phyloP scores from a whole-genome alignment of 2,113 vertebrate genomes.

The Haemorhous mexicanus region DNA sequence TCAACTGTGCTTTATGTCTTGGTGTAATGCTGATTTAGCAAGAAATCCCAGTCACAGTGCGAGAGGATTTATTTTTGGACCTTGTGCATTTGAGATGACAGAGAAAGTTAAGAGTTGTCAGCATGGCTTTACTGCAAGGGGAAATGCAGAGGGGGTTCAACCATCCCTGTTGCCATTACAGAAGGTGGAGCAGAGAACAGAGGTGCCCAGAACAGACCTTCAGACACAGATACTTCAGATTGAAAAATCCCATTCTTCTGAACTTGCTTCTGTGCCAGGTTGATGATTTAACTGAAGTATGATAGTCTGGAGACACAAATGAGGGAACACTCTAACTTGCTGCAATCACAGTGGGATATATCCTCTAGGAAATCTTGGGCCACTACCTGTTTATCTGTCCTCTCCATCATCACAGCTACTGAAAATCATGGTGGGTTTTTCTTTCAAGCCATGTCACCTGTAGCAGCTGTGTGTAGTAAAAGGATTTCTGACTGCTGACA shows the following conservation, averaged over 20 bases:
- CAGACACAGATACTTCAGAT: not conserved
- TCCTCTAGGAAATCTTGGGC: not conserved
- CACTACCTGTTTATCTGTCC: not conserved
- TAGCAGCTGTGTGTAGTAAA: not conserved
- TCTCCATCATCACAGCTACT: not conserved
- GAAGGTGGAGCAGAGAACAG: not conserved
- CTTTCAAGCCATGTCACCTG: not conserved
- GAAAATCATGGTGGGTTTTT: not conserved
- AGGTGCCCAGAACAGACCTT: not conserved
- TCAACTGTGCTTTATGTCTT: not conserved
- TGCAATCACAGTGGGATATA: not conserved
- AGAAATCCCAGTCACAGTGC: constrained; percentile 14
- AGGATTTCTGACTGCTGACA: not conserved
- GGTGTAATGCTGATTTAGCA: constrained; percentile 43
- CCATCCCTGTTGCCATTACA: not conserved
- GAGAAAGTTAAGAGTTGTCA: constrained; percentile 33
- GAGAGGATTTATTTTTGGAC: constrained; percentile 38
- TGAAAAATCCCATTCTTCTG: not conserved
- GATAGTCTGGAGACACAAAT: not conserved
- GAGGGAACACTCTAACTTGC: not conserved
- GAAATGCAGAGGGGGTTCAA: not conserved
- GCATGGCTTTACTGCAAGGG: not conserved
- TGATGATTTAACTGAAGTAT: not conserved
- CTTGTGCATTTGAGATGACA: constrained; percentile 35
- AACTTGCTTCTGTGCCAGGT: not conserved